These are phyloP conservation scores for Thermophis baileyi DNA, from an alignment of 2,113 vertebrate species.

Conservation along the genomic window DNA sequence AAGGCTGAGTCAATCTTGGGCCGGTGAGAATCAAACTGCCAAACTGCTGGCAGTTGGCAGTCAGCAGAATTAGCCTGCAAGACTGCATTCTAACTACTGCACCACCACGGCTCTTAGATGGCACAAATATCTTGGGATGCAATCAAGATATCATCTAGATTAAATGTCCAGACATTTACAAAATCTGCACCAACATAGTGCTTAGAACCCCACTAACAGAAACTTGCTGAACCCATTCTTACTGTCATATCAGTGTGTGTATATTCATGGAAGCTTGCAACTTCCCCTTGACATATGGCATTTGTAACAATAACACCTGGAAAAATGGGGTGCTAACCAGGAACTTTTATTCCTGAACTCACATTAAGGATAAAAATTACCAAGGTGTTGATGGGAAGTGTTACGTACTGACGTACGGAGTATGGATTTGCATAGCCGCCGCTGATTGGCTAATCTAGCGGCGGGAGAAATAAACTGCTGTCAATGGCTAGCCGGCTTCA, in stretches of 20 bases:
- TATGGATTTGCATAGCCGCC: no score
- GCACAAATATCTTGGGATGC: neutral
- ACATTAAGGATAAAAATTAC: neutral
- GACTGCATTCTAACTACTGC: neutral
- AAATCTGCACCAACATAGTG: neutral
- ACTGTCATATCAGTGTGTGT: neutral
- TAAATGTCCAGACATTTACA: neutral
- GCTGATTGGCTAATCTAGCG: no score
- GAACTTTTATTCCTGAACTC: neutral
- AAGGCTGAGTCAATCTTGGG: neutral
- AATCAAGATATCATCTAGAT: neutral
- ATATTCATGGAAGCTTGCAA: neutral
- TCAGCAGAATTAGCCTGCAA: neutral
- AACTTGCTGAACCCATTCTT: neutral
- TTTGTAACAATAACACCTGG: neutral
- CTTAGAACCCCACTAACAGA: neutral
- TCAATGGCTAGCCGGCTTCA: no score
- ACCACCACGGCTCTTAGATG: neutral
- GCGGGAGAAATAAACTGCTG: no score
- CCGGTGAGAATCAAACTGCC: neutral
- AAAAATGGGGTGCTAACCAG: neutral
- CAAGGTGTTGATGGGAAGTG: no score
- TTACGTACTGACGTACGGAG: no score
- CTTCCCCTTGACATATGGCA: neutral
- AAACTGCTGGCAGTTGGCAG: neutral